phyloP scores from a whole-genome alignment of 2,113 vertebrate genomes.

The Pseudorhombus dupliciocellatus region DNA sequence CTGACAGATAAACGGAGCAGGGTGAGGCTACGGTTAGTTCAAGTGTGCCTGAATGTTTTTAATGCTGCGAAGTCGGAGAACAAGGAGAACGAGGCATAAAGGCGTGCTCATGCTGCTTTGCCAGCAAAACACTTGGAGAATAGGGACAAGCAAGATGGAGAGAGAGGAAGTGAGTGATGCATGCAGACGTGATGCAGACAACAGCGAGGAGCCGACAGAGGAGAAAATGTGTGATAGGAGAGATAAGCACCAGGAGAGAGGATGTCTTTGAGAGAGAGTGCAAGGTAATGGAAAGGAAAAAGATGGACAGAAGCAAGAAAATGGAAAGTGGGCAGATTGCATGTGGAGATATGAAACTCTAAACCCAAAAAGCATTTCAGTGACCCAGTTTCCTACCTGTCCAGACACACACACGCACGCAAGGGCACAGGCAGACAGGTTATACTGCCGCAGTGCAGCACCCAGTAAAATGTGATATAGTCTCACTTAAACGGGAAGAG shows the following conservation, averaged over 20 bases:
- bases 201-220: not conserved
- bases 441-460: constrained; percentile 56
- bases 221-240: constrained; percentile 12
- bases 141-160: not conserved
- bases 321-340: constrained; percentile 42
- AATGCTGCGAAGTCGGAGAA: not conserved
- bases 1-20: constrained; percentile 2
- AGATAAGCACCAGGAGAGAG: constrained; percentile 37
- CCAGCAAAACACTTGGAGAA: constrained; percentile 37
- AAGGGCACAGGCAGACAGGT: constrained; percentile 12
- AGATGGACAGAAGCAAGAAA: constrained; percentile 7
- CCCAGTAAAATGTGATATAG: not conserved
- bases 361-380: constrained; percentile 10
- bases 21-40: constrained; percentile 15
- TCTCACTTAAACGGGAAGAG: constrained; percentile 39
- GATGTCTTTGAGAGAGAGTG: not conserved
- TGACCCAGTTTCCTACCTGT: constrained; percentile 60
- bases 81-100: not conserved
- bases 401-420: constrained; percentile 8
- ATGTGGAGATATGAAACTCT: constrained; percentile 14
- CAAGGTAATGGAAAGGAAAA: not conserved
- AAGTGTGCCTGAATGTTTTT: not conserved
- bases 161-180: constrained; percentile 27
- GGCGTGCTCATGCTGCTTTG: constrained; percentile 41
- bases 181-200: constrained; percentile 14